Base-by-base conservation (phyloP, 2,113 vertebrate genomes). In the Engraulis encrasicolus region DNA sequence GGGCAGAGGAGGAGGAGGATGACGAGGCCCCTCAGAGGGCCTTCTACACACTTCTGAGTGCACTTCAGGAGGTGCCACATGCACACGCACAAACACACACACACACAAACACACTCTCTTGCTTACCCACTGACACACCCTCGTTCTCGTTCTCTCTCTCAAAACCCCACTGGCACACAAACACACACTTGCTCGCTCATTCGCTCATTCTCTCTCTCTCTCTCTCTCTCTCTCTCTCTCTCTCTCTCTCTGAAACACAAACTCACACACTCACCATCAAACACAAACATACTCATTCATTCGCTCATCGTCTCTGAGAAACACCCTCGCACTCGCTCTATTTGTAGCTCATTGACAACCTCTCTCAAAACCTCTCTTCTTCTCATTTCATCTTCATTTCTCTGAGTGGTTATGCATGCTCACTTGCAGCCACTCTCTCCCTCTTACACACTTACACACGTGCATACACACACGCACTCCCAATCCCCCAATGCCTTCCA, bases 41-140 rank as follows among this genome's bases (percentile, higher is more conserved):
- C 34, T 74, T 34, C 31, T 3, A 74, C 66, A 74, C 66, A 74
- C 66, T 36, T n/a, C n/a, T 34, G 66, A 74, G 66, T 74, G 66
- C 66, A 74, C 66, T 74, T 74, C 58, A 66, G 58, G 31, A 23
- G 31, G 31, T 27, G n/a, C 23, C 58, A 14, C 58, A 27, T n/a
- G 31, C 58, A 66, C n/a, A n/a, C n/a, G n/a, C 9, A n/a, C n/a
- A 27, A n/a, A 27, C 58, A 27, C 23, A 2, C 27, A 31, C 27
- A 66, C 58, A 66, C 9, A n/a, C n/a, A 27, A n/a, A 27, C 58
- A 27, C 23, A 2, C n/a, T n/a, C 27, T 31, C 27, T 71, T 23
- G 4, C n/a, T 58, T 2, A n/a, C 54, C 9, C 54, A 6, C 20
- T 58, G 4, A n/a, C 52, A n/a, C 52, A 14, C 11, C 14, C 58